These are phyloP conservation scores for Enteromius paludinosus DNA, from an alignment of 2,797 vertebrate species.

Conservation along the genomic window DNA sequence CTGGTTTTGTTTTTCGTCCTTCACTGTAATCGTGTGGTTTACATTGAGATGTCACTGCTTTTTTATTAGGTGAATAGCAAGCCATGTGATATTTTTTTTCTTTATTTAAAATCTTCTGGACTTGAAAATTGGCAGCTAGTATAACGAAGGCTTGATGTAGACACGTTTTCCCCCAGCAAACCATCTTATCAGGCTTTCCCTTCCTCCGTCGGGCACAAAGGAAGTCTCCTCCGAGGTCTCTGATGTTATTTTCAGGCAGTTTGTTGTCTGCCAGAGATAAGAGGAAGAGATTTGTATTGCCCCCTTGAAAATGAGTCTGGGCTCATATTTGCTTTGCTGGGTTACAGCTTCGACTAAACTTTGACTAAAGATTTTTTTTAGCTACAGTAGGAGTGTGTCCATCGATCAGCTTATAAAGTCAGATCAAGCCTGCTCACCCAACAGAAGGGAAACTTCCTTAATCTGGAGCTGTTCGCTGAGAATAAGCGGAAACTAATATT, in stretches of 20 bases:
- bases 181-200: conserved; percentile 74
- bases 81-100: not conserved
- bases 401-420: not conserved
- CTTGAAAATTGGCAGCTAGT: not conserved
- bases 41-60: conserved; percentile 23
- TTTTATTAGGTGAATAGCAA: conserved; percentile 26
- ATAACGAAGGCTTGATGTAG: conserved; percentile 43
- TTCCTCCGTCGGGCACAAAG: conserved; percentile 62
- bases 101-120: not conserved
- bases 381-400: conserved; percentile 7
- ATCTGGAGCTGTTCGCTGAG: conserved; percentile 28
- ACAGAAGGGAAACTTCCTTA: conserved; percentile 16
- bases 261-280: conserved; percentile 73
- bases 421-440: conserved; percentile 6
- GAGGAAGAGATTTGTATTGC: conserved; percentile 67
- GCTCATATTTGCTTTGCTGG: conserved; percentile 28
- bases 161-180: not conserved
- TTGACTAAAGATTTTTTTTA: not conserved
- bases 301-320: conserved; percentile 44
- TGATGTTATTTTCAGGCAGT: conserved; percentile 77
- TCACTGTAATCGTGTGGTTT: conserved; percentile 11
- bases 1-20: conserved; percentile 11
- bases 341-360: conserved; percentile 8
- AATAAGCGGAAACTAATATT: conserved; percentile 47
- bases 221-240: conserved; percentile 71